A percentile compares a stretch with the other conserved stretches of the same genome.
phyloP scores from a whole-genome alignment of 2,888 invertebrate species.

The Selenia dentaria region DNA sequence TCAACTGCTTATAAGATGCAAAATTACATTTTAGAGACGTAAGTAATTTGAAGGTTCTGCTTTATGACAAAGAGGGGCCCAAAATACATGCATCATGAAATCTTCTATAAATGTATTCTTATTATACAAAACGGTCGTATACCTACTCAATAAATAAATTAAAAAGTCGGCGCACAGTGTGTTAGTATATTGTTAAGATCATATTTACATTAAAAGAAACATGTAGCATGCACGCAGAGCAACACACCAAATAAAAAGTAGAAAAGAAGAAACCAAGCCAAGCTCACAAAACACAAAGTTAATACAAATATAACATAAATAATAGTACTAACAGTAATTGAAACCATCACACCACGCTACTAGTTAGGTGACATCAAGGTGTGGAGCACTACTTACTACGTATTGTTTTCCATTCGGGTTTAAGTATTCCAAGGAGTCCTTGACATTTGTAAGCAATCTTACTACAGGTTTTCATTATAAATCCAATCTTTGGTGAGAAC shows the following conservation, averaged over 20 bases:
- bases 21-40: no score
- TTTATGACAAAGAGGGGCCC: no score
- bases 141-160: no score
- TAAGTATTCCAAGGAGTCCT: slow-evolving; percentile 47
- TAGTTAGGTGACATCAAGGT: slow-evolving; percentile 67
- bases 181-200: slow-evolving; percentile 45
- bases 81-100: no score
- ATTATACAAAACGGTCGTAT: no score
- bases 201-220: slow-evolving; percentile 40
- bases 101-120: no score
- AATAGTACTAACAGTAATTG: slow-evolving; percentile 45
- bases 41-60: no score
- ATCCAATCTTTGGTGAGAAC: slow-evolving; percentile 77
- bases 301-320: slow-evolving; percentile 18
- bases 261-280: slow-evolving; percentile 58
- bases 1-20: no score
- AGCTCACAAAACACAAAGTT: slow-evolving; percentile 54
- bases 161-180: no score
- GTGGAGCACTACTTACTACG: slow-evolving; percentile 55
- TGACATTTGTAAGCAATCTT: slow-evolving; percentile 57
- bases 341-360: slow-evolving; percentile 78
- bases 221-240: slow-evolving; percentile 61
- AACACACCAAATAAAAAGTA: slow-evolving; percentile 65
- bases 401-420: slow-evolving; percentile 47
- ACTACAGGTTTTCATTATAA: slow-evolving; percentile 58